phyloP scores from a whole-genome alignment of 1,140 invertebrate genomes.

The Augochlora pura region DNA sequence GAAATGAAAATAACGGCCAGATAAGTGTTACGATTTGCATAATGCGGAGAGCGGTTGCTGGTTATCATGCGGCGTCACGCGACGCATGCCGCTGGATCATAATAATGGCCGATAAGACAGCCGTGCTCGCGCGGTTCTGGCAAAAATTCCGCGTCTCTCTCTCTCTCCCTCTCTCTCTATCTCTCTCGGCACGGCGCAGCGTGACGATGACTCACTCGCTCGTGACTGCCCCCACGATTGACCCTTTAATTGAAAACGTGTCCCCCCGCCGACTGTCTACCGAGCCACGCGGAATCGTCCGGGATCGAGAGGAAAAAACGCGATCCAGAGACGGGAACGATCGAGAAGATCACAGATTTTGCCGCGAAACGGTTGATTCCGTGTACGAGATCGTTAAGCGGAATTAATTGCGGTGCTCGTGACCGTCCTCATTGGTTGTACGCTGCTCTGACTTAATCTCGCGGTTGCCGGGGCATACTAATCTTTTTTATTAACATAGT shows the following conservation, averaged over 20 bases:
- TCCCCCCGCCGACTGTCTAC: not conserved
- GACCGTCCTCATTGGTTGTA: no score
- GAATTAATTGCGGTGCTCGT: constrained; percentile 6
- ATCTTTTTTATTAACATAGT: no score
- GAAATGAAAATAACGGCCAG: constrained; percentile 20
- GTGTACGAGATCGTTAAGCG: not conserved
- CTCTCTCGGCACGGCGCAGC: not conserved
- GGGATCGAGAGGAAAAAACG: no score
- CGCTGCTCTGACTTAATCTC: no score
- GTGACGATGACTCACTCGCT: constrained; percentile 19
- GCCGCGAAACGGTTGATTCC: constrained; percentile 3
- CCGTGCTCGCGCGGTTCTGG: not conserved
- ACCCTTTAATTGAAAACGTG: constrained; percentile 27
- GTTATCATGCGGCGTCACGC: constrained; percentile 21
- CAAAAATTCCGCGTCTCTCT: constrained; percentile 25
- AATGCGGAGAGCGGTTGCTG: constrained; percentile 10
- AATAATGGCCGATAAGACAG: constrained; percentile 34
- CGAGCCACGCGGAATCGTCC: not conserved
- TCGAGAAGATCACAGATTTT: no score
- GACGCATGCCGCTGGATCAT: not conserved
- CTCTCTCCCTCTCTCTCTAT: no score
- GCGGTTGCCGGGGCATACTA: no score
- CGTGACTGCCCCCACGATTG: not conserved
- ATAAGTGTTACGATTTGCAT: constrained; percentile 35
- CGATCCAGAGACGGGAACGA: no score